Evolutionary conservation across 1,140 invertebrate species (phyloP), one percentile per base, ranked within the genome.

Genomic region (Condylostylus longicornis): DNA sequence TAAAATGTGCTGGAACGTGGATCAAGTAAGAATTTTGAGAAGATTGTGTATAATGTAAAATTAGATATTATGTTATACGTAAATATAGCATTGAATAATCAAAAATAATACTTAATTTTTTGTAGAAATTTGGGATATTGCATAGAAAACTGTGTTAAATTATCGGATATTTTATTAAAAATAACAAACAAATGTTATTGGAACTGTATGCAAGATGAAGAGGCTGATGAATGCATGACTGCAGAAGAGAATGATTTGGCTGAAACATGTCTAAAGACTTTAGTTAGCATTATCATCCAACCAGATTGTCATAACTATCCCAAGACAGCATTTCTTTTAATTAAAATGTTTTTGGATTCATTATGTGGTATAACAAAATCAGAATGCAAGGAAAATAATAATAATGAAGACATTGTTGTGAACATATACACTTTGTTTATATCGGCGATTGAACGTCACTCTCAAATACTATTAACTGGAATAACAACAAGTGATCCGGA

Each of bases 1-100:
- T 74, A 0, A 70, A 70, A 48, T 77, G 74, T 51, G 68, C 74
- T 13, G 64, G 63, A 20, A 67, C 70, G 15, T 81, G 77, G 78
- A 64, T 78, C 5, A 67, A 72, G 38, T 64, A 25, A 39, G 42
- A 71, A 41, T n/a, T 31, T 31, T 19, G 9, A n/a, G n/a, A n/a
- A n/a, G n/a, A n/a, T n/a, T n/a, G n/a, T n/a, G n/a, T n/a, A n/a
- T n/a, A n/a, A n/a, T n/a, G n/a, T n/a, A n/a, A n/a, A n/a, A n/a
- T n/a, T n/a, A n/a, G n/a, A n/a, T n/a, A n/a, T n/a, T n/a, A n/a
- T n/a, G n/a, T n/a, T n/a, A n/a, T n/a, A n/a, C n/a, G n/a, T n/a
- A 25, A 25, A n/a, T 25, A n/a, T n/a, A 25, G 23, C n/a, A 7
- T 25, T 8, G 23, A 8, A 25, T n/a, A 25, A 7, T 25, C n/a